Conservation (phyloP, 2,888 invertebrate genomes). For the Ornithoptera priamus region DNA sequence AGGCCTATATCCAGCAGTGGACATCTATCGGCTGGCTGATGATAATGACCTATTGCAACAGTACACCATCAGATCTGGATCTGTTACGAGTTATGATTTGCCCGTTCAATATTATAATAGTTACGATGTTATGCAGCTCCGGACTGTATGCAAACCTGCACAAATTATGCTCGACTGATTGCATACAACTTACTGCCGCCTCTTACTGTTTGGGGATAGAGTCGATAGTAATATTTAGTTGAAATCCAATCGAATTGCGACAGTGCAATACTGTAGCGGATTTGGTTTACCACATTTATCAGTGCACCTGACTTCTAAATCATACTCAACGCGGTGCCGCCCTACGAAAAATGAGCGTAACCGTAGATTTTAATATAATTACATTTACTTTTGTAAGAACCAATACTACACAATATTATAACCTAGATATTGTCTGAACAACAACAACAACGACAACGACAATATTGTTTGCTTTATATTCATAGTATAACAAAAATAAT, state of each 20-base stretch:
- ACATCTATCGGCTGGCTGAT: no score
- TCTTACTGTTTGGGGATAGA: neutral
- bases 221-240: neutral
- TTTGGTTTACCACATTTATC: conserved; percentile 12
- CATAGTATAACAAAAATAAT: no score
- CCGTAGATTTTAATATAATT: neutral
- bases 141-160: conserved; percentile 4
- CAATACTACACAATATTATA: no score
- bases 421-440: no score
- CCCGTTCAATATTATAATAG: conserved; percentile 6
- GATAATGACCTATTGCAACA: no score
- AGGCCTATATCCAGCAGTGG: no score
- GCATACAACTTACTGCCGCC: neutral
- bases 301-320: conserved; percentile 7
- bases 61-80: neutral
- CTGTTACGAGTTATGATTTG: conserved; percentile 10
- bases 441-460: no score
- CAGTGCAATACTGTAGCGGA: conserved; percentile 8
- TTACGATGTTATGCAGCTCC: conserved; percentile 4
- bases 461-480: no score
- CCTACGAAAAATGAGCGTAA: neutral
- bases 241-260: neutral
- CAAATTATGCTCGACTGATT: neutral
- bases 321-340: neutral
- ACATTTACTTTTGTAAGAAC: no score